Conservation (phyloP, 2,113 vertebrate species). For the Pseudorasbora parva region DNA sequence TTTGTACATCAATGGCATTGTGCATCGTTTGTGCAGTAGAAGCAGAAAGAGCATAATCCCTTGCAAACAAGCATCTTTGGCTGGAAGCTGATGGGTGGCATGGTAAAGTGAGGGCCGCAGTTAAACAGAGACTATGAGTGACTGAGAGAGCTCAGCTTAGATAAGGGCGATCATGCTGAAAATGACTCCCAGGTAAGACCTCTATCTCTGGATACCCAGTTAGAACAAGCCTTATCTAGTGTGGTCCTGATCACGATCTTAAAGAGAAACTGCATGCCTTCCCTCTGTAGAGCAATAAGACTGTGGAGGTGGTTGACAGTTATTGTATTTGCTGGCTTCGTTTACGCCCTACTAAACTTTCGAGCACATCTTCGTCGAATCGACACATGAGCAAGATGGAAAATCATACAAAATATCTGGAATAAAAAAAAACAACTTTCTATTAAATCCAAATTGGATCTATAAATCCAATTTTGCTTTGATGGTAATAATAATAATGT, state of each 20-base stretch:
- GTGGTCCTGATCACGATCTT: conserved; percentile 75
- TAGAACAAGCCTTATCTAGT: conserved; percentile 79
- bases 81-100: conserved; percentile 54
- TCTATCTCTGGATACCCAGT: conserved; percentile 75
- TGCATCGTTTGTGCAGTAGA: conserved; percentile 67
- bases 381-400: background rate
- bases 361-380: conserved; percentile 15
- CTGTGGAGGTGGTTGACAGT: conserved; percentile 55
- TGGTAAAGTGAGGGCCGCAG: conserved; percentile 63
- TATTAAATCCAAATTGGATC: conserved; percentile 41
- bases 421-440: conserved; percentile 6
- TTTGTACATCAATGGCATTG: conserved; percentile 61
- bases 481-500: conserved; percentile 30
- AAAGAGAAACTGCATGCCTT: conserved; percentile 73
- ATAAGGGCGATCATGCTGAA: conserved; percentile 81
- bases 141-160: conserved; percentile 74
- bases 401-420: conserved; percentile 5
- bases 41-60: conserved; percentile 72
- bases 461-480: conserved; percentile 41
- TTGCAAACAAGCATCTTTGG: conserved; percentile 76
- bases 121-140: conserved; percentile 71
- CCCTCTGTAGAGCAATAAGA: conserved; percentile 66
- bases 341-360: conserved; percentile 48
- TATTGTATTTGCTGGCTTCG: conserved; percentile 64
- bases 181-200: conserved; percentile 81